Percentiles rank a stretch among this genome's conserved stretches.
These are phyloP conservation scores for Monoplex corrugatus DNA, from an alignment of 2,888 invertebrate genomes.

Conservation along the genomic window DNA sequence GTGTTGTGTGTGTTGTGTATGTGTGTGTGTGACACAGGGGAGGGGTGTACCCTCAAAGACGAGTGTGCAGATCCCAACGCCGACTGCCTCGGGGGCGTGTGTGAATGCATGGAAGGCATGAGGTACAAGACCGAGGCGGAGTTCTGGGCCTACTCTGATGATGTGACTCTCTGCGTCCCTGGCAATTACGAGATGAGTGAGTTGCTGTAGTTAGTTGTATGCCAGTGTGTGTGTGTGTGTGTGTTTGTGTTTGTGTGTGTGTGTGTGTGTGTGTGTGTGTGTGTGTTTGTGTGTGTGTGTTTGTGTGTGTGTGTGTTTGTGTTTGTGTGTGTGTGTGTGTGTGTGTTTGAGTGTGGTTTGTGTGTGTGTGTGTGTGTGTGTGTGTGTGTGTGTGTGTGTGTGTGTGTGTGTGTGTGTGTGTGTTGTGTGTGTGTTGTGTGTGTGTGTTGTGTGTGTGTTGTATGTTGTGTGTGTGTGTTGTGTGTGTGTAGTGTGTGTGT, in stretches of 20 bases:
- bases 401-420: neutral
- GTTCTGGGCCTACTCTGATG: constrained; percentile 51
- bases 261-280: neutral
- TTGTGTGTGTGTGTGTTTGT: neutral
- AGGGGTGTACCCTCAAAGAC: constrained; percentile 34
- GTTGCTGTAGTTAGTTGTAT: neutral
- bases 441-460: neutral
- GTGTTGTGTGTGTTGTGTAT: neutral
- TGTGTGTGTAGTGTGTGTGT: neutral
- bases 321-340: neutral
- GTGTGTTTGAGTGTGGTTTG: neutral
- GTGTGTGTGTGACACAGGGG: constrained; percentile 44
- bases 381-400: neutral
- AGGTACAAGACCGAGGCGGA: constrained; percentile 51
- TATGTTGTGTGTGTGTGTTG: neutral
- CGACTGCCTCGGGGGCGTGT: constrained; percentile 44
- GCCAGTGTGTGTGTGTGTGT: neutral
- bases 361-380: neutral
- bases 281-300: neutral
- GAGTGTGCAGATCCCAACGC: constrained; percentile 54
- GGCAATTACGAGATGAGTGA: constrained; percentile 40
- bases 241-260: neutral
- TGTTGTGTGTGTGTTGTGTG: neutral
- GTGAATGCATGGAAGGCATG: constrained; percentile 51
- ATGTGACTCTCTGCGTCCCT: constrained; percentile 49